A percentile compares a stretch with the other conserved stretches of the same genome.
These are phyloP conservation scores for Pasiphila rectangulata DNA, from an alignment of 2,888 invertebrate genomes.

Conservation along the genomic window DNA sequence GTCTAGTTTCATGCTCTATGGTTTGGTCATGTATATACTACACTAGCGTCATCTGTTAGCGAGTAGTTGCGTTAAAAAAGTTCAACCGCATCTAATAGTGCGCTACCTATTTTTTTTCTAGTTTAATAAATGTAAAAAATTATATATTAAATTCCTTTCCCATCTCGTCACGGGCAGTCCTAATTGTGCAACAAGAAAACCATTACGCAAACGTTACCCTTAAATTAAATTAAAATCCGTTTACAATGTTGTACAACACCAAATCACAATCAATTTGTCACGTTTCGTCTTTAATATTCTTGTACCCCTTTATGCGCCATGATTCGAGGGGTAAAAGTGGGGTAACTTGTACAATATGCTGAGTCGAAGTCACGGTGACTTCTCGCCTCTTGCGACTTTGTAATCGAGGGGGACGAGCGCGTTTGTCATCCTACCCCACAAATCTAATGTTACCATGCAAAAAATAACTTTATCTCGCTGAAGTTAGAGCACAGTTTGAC, in stretches of 20 bases:
- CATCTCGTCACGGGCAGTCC: not conserved
- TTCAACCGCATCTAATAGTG: not conserved
- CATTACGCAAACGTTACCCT: conserved; percentile 44
- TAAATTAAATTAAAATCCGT: conserved; percentile 57
- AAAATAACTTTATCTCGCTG: conserved; percentile 28
- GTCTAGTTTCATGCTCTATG: too few species aligned
- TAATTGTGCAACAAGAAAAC: conserved; percentile 16
- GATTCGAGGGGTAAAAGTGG: conserved; percentile 12
- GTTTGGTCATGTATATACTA: not conserved
- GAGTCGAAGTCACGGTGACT: conserved; percentile 67
- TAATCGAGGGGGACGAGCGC: conserved; percentile 74
- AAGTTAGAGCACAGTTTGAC: conserved; percentile 30
- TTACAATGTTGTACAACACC: conserved; percentile 57
- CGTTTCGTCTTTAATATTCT: conserved; percentile 57
- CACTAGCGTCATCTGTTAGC: conserved; percentile 26
- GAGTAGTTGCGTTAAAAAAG: conserved; percentile 14
- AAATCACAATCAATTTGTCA: conserved; percentile 74
- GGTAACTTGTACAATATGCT: conserved; percentile 67
- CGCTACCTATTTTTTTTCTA: not conserved
- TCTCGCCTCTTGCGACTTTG: conserved; percentile 62
- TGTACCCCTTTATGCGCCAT: conserved; percentile 58
- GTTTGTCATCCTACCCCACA: conserved; percentile 69
- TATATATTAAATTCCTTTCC: conserved; percentile 10
- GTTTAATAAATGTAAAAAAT: not conserved
- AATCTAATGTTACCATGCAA: conserved; percentile 30